Base-by-base conservation (phyloP, 2,888 invertebrate genomes). In the Gymnosoma rotundatum region DNA sequence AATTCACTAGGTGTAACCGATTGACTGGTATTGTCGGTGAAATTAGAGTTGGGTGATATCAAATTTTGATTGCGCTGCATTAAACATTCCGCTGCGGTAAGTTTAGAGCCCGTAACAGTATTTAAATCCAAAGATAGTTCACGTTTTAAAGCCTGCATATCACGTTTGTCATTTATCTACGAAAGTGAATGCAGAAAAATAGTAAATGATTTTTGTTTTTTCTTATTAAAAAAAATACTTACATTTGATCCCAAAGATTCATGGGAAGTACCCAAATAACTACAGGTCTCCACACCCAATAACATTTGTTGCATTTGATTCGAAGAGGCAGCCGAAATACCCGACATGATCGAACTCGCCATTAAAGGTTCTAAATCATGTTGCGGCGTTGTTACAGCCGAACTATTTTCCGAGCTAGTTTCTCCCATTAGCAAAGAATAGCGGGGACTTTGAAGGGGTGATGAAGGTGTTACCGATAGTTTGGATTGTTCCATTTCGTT, bases 1-100 rank as follows among this genome's bases (percentile, higher is more conserved):
- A 89, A 92, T 86, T 92, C 92, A 84, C 92, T 92, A 60, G 92
- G 92, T 18, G 92, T 92, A 56, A 92, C 91, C 83, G 92, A 92
- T 86, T 92, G 92, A 90, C 92, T 92, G 90, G 92, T 92, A 86
- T 92, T 92, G 86, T 92, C 92, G 42, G 92, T 91, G 67, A 91
- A 90, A 83, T 91, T 91, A 3, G 91, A 90, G 64, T 90, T 92
- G 45, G 92, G 92, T 21, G 92, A 91, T 73, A 91, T 83, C 45
- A 85, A 72, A 66, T 83, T 83, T 60, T 67, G 81, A 79, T 79
- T 85, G 21, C 85, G 82, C n/a, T 83, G 70, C 18, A 32, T 54
- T 45, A 45, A 20, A 6, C 67, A 42, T 14, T 81, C 70, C 63
- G 86, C 82, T 54, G 86, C 74, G 79, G 85, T 63, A 63, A 88